Evolutionary conservation across 30 jellyfish, hydroid and myxozoan genomes (phyloP), one percentile per base, ranked within the genome.

Genomic region (Hydractinia echinata): DNA sequence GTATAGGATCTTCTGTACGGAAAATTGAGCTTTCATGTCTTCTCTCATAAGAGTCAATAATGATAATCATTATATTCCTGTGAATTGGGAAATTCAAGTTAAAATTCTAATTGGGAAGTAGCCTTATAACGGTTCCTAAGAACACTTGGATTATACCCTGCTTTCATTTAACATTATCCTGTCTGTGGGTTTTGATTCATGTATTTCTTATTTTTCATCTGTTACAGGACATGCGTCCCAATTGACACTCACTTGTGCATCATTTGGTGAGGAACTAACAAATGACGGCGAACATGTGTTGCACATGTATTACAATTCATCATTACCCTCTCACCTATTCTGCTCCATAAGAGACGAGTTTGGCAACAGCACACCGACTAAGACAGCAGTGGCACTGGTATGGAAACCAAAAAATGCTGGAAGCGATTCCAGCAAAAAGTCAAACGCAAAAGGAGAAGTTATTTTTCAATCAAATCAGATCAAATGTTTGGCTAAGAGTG

Each of bases 341-440:
- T 52, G 58, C 21, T 5, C 51, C 6, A n/a, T 74, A 7, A 48
- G 39, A 4, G 83, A 74, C 1, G 10, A 10, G 10, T 74, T 49
- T 74, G 83, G 83, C 6, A 74, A 74, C 21, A 20, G 68, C n/a
- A 10, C 44, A 30, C 50, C 56, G 4, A n/a, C 53, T 18, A 74
- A 74, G 74, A 74, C 83, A 13, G 19, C 50, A 49, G 13, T 74
- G 10, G 61, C n/a, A 48, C 13, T 74, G 83, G 61, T 52, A 3
- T 74, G 83, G 83, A 18, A 30, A 10, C 83, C 83, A 6, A 55
- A 4, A 74, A 30, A 66, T 48, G 5, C 76, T 30, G 83, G 83
- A 55, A 58, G 8, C 8, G 50, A 7, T 9, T 5, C 53, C 13
- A 44, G 51, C 5, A 52, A 55, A 74, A 52, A 74, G 21, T 48